Evolutionary conservation across 1,140 invertebrate species (phyloP).

Genomic region (Chrysoperla carnea): DNA sequence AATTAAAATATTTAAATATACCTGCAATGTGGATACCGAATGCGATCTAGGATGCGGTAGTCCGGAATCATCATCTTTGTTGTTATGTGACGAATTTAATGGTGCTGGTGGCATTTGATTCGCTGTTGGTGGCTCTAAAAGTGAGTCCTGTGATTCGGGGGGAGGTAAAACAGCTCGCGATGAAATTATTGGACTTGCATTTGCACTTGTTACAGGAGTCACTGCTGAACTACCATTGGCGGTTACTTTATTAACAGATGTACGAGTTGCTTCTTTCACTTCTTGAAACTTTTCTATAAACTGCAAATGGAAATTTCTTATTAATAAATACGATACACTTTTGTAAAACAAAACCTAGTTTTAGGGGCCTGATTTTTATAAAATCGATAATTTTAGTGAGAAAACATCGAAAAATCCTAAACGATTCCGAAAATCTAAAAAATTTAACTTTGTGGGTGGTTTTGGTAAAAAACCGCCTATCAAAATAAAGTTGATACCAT

Average conservation of each 20-base stretch:
- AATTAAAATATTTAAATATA: too few species aligned
- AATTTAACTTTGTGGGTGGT: too few species aligned
- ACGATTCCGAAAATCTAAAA: too few species aligned
- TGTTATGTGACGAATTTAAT: conserved; percentile 5
- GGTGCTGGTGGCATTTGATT: conserved; percentile 8
- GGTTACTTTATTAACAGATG: conserved; percentile 42
- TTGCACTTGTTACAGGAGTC: conserved; percentile 67
- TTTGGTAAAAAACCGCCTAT: too few species aligned
- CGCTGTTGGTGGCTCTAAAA: conserved; percentile 27
- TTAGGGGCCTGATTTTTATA: too few species aligned
- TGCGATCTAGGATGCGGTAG: conserved; percentile 30
- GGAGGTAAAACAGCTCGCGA: conserved; percentile 34
- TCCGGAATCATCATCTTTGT: conserved; percentile 14
- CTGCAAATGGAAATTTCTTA: conserved; percentile 29
- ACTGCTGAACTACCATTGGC: conserved; percentile 57
- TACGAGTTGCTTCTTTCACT: conserved; percentile 84
- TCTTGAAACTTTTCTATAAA: conserved; percentile 99
- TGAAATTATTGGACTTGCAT: conserved; percentile 63
- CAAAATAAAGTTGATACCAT: too few species aligned
- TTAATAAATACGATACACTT: too few species aligned
- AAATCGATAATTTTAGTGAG: too few species aligned
- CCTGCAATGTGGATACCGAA: conserved; percentile 30
- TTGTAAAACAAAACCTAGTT: too few species aligned
- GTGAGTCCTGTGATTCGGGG: conserved; percentile 16
- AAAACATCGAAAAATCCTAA: too few species aligned